Conservation (phyloP, 1,140 invertebrate genomes). For the Ceratina australensis region DNA sequence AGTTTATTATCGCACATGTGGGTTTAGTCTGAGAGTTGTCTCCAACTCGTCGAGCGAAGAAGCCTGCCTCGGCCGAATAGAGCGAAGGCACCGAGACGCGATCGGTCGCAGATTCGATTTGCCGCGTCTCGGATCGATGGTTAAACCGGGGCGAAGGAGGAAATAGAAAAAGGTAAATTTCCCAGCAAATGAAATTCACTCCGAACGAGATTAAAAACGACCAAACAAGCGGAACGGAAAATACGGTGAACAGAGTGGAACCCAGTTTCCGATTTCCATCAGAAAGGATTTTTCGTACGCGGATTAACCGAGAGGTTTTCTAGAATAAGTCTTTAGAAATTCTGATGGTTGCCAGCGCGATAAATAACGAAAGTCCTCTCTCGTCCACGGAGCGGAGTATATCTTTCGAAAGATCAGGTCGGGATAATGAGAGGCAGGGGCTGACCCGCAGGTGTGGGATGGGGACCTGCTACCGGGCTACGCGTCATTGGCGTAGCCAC, state of each 20-base stretch:
- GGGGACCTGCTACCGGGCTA: slow-evolving; percentile 76
- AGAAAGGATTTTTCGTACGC: slow-evolving; percentile 42
- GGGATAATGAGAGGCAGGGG: slow-evolving; percentile 77
- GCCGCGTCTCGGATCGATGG: too few species aligned
- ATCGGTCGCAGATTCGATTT: too few species aligned
- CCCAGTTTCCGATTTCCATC: slow-evolving; percentile 20
- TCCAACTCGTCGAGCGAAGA: slow-evolving; percentile 42
- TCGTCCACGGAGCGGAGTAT: slow-evolving; percentile 56
- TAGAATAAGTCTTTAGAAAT: slow-evolving; percentile 71
- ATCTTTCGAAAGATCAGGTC: slow-evolving; percentile 77
- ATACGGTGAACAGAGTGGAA: neutral
- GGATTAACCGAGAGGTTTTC: slow-evolving; percentile 62
- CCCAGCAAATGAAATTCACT: too few species aligned
- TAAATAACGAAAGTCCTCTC: slow-evolving; percentile 75
- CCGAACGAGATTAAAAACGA: neutral
- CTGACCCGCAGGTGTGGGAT: slow-evolving; percentile 76
- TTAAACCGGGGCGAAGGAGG: too few species aligned
- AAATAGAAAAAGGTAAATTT: too few species aligned
- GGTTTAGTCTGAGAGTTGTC: slow-evolving; percentile 64
- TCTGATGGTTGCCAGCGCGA: slow-evolving; percentile 75
- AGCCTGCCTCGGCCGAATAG: slow-evolving; percentile 21
- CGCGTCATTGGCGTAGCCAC: slow-evolving; percentile 74
- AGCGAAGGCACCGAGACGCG: too few species aligned
- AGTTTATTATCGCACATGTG: slow-evolving; percentile 73
- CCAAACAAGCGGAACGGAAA: neutral